These are phyloP conservation scores for Drosophila cracens DNA, from an alignment of 2,888 invertebrate species.

Conservation along the genomic window DNA sequence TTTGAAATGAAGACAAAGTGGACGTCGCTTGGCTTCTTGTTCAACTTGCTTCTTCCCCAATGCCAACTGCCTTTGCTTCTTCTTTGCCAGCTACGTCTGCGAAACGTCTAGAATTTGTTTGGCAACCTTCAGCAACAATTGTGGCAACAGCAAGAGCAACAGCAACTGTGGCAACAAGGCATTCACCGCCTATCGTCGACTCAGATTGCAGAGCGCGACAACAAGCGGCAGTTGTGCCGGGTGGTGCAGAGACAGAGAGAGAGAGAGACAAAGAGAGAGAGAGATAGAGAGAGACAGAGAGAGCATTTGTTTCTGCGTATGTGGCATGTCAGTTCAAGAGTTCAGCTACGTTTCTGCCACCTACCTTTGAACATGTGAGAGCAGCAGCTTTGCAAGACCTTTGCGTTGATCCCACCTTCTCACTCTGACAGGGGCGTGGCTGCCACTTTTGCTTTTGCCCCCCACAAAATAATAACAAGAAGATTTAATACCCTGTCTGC, in stretches of 20 bases:
- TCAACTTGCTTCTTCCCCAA: slow-evolving; percentile 2
- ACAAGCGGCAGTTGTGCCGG: slow-evolving; percentile 15
- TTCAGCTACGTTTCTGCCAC: slow-evolving; percentile 66
- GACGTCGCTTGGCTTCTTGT: slow-evolving; percentile 42
- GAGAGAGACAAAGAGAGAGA: neutral
- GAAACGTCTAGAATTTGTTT: slow-evolving; percentile 66
- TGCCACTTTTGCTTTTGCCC: slow-evolving; percentile 39
- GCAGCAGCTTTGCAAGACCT: slow-evolving; percentile 18
- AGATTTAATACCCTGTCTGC: slow-evolving; percentile 7
- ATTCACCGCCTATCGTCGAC: slow-evolving; percentile 39
- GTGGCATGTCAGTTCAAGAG: slow-evolving; percentile 68
- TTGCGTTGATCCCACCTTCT: slow-evolving; percentile 29
- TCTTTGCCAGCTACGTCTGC: slow-evolving; percentile 20
- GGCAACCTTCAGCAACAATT: slow-evolving; percentile 40
- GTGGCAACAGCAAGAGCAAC: slow-evolving; percentile 22
- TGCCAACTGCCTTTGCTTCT: slow-evolving; percentile 1
- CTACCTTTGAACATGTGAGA: slow-evolving; percentile 41
- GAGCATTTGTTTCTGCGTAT: slow-evolving; percentile 42
- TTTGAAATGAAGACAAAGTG: slow-evolving; percentile 79
- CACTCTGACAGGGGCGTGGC: slow-evolving; percentile 44
- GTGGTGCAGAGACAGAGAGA: neutral
- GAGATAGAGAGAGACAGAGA: neutral
- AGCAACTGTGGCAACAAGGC: slow-evolving; percentile 39
- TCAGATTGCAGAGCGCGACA: slow-evolving; percentile 47
- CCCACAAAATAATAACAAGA: slow-evolving; percentile 9